These are phyloP conservation scores for Lepidocolaptes lacrymiger DNA, from an alignment of 2,797 vertebrate species.

Conservation along the genomic window DNA sequence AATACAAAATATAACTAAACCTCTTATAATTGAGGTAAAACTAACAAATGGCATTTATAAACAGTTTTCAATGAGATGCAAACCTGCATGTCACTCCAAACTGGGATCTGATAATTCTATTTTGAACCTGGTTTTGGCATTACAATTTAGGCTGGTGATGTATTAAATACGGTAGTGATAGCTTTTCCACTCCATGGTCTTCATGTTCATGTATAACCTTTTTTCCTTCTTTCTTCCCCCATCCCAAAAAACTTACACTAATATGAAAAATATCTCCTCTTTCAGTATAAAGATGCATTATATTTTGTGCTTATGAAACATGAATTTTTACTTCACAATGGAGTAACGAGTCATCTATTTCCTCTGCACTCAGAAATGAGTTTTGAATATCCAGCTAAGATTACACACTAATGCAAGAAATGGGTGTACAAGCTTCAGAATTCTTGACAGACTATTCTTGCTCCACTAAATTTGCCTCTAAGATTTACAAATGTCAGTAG, in stretches of 20 bases:
- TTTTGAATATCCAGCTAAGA: neutral
- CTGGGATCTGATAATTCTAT: too few species aligned
- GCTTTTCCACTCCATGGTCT: too few species aligned
- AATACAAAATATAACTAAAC: too few species aligned
- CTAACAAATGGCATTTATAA: too few species aligned
- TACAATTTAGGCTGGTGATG: too few species aligned
- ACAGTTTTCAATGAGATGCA: too few species aligned
- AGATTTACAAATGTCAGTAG: neutral
- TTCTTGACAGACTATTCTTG: neutral
- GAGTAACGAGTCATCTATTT: neutral
- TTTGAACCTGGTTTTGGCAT: too few species aligned
- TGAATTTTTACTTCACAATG: neutral
- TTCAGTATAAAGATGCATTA: neutral
- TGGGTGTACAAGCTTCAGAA: neutral
- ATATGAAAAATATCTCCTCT: neutral
- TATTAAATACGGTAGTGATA: too few species aligned
- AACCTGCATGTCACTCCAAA: too few species aligned
- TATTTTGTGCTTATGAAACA: neutral
- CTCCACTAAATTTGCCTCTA: neutral
- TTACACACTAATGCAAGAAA: neutral
- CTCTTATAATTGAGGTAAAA: too few species aligned
- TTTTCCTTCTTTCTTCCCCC: too few species aligned
- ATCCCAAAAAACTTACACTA: neutral
- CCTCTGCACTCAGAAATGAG: neutral
- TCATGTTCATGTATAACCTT: too few species aligned